These are phyloP conservation scores for Neelides sp. DNA, from an alignment of 1,140 invertebrate genomes.

Conservation along the genomic window DNA sequence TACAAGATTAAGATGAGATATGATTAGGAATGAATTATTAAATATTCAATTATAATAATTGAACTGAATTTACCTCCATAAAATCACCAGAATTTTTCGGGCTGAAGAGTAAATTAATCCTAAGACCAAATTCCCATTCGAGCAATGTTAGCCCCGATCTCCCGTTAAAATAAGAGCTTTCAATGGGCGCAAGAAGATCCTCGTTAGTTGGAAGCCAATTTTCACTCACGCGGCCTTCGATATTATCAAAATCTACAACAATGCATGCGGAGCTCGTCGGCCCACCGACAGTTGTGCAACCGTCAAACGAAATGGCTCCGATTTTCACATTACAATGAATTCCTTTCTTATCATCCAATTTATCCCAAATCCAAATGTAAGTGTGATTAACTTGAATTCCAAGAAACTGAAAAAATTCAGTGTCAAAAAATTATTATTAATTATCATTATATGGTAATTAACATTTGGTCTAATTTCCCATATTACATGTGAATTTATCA, in stretches of 20 bases:
- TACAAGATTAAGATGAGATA: not conserved
- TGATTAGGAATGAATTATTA: not conserved
- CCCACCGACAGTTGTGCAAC: constrained; percentile 26
- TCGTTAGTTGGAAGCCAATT: constrained; percentile 24
- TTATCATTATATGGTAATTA: not conserved
- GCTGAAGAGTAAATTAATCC: constrained; percentile 28
- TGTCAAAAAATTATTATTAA: constrained; percentile 1
- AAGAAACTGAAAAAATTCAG: constrained; percentile 24
- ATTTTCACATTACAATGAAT: constrained; percentile 20
- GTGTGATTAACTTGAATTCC: constrained; percentile 27
- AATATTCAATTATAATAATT: not conserved
- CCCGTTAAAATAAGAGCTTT: constrained; percentile 22
- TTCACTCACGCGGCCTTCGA: constrained; percentile 23
- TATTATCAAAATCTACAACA: constrained; percentile 21
- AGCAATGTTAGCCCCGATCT: constrained; percentile 20
- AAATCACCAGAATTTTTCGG: constrained; percentile 29
- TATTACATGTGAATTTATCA: not conserved
- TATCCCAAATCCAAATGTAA: constrained; percentile 26
- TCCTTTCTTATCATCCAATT: constrained; percentile 22
- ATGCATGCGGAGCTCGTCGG: constrained; percentile 26
- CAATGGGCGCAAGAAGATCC: constrained; percentile 17
- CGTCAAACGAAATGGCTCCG: constrained; percentile 24
- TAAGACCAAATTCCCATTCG: constrained; percentile 27
- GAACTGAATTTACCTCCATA: constrained; percentile 21
- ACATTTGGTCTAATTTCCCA: not conserved